phyloP scores from a whole-genome alignment of 2,113 vertebrate species.

The Brienomyrus brachyistius region DNA sequence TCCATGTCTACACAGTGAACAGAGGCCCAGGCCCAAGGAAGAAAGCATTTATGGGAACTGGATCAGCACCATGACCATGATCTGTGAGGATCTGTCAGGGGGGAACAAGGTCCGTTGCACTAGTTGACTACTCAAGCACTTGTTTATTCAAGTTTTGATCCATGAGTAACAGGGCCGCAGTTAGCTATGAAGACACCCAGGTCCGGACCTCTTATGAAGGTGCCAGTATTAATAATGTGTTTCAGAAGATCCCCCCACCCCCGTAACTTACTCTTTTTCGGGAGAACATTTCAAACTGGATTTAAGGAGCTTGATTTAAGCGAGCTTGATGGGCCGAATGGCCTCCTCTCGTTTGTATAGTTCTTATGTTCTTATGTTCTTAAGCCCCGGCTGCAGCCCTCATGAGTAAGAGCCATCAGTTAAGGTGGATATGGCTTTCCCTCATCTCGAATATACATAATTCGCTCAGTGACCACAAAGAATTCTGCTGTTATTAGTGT shows the following conservation, averaged over 20 bases:
- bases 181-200: background rate
- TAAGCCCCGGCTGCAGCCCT: background rate
- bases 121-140: background rate
- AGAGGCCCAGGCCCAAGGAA: conserved; percentile 45
- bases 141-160: background rate
- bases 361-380: too few species aligned
- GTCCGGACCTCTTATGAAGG: background rate
- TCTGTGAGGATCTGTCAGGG: conserved; percentile 52
- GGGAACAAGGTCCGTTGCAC: conserved; percentile 38
- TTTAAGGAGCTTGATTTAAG: too few species aligned
- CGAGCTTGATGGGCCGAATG: too few species aligned
- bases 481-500: background rate
- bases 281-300: too few species aligned
- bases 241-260: too few species aligned
- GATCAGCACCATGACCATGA: conserved; percentile 58
- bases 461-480: background rate
- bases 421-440: background rate
- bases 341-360: too few species aligned
- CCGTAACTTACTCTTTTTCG: background rate
- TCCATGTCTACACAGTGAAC: conserved; percentile 35
- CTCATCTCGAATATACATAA: background rate
- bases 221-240: too few species aligned
- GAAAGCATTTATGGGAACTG: conserved; percentile 64
- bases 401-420: background rate
- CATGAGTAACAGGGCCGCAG: background rate